phyloP scores from a whole-genome alignment of 2,888 invertebrate species.

The Hedychridium roseum region DNA sequence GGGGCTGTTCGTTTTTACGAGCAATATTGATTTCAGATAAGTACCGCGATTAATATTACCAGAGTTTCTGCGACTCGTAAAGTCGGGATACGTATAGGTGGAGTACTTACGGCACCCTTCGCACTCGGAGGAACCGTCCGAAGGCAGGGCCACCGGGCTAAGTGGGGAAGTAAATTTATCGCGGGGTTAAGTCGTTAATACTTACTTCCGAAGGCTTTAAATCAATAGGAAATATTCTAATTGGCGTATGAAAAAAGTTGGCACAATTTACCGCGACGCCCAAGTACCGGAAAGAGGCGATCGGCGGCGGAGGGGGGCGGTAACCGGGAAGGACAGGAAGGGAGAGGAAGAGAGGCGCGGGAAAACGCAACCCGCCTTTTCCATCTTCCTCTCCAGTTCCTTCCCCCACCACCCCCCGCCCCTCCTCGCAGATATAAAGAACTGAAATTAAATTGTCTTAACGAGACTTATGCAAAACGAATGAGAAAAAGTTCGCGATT shows the following conservation, averaged over 20 bases:
- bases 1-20: conserved; percentile 50
- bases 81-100: conserved; percentile 51
- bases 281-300: conserved; percentile 23
- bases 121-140: no score
- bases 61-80: conserved; percentile 61
- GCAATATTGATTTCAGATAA: conserved; percentile 54
- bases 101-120: conserved; percentile 27
- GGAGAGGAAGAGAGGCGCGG: conserved; percentile 1
- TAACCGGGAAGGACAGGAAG: not conserved
- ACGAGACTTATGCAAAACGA: conserved; percentile 41
- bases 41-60: conserved; percentile 61
- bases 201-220: conserved; percentile 57
- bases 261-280: conserved; percentile 38
- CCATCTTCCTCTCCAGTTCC: no score
- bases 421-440: conserved; percentile 30
- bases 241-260: conserved; percentile 65
- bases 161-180: conserved; percentile 61
- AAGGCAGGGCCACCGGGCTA: no score
- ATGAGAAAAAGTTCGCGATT: conserved; percentile 46
- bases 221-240: conserved; percentile 64
- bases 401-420: not conserved
- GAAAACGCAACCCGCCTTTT: conserved; percentile 12
- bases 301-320: not conserved
- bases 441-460: conserved; percentile 54
- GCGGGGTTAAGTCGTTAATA: conserved; percentile 60